Evolutionary conservation across 2,113 vertebrate genomes (phyloP).

Genomic region (Tamias sibiricus): DNA sequence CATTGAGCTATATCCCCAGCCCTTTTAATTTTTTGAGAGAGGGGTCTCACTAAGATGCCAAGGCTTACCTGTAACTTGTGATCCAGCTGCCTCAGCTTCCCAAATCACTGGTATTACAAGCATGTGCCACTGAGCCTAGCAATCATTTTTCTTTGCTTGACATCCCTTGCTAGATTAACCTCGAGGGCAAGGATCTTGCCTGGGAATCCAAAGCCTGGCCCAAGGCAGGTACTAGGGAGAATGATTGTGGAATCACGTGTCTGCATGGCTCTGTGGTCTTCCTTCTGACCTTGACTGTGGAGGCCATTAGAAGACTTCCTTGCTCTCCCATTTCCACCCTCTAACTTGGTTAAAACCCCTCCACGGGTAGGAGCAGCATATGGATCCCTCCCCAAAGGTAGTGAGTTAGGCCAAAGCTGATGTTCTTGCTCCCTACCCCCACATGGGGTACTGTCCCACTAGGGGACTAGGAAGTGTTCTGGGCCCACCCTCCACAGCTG

Average conservation of each 20-base stretch:
- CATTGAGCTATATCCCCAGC: background rate
- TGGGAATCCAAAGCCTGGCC: background rate
- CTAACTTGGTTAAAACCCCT: background rate
- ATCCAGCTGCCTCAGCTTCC: background rate
- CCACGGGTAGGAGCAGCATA: background rate
- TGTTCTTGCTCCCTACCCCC: background rate
- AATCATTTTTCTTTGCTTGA: background rate
- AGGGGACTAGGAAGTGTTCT: background rate
- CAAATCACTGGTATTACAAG: background rate
- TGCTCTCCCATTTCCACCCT: background rate
- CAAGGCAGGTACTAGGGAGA: background rate
- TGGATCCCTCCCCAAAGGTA: background rate
- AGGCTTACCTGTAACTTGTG: background rate
- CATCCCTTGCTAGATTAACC: background rate
- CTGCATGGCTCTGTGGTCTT: background rate
- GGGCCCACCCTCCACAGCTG: background rate
- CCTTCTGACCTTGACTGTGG: background rate
- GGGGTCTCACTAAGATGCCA: background rate
- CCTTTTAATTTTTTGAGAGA: background rate
- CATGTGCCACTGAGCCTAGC: background rate
- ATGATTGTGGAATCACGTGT: no score
- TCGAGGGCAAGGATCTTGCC: background rate
- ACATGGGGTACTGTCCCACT: no score
- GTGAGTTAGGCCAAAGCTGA: background rate
- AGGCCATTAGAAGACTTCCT: background rate